Percentiles rank a stretch among this genome's conserved stretches.
Evolutionary conservation across 2,888 invertebrate species (phyloP).

Genomic region (Epicampocera succincta): DNA sequence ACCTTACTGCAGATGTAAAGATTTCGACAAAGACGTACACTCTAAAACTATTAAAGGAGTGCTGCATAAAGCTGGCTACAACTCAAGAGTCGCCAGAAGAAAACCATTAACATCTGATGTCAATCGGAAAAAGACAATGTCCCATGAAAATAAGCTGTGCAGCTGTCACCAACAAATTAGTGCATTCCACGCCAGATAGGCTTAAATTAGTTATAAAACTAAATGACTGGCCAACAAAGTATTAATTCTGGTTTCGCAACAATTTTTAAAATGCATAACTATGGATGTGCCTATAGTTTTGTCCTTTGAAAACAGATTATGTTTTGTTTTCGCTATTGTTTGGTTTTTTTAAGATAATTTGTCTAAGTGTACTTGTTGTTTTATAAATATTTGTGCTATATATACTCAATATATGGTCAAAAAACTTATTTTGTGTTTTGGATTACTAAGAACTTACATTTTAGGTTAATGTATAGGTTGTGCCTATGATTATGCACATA

Average conservation of each 20-base stretch:
- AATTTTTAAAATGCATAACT: not conserved
- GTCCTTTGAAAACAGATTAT: not conserved
- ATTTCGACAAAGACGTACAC: constrained; percentile 31
- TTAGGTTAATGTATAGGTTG: too few species aligned
- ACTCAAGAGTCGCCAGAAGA: constrained; percentile 13
- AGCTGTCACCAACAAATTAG: not conserved
- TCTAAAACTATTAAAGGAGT: constrained; percentile 11
- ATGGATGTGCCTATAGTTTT: not conserved
- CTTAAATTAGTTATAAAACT: too few species aligned
- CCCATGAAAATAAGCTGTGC: constrained; percentile 6
- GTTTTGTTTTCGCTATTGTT: too few species aligned
- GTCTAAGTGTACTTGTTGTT: too few species aligned
- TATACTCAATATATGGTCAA: too few species aligned
- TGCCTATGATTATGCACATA: too few species aligned
- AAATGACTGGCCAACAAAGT: constrained; percentile 1
- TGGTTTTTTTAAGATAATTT: too few species aligned
- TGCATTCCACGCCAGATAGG: not conserved
- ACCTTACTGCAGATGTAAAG: too few species aligned
- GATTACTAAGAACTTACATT: too few species aligned
- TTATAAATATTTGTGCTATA: too few species aligned
- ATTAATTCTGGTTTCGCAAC: not conserved
- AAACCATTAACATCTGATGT: constrained; percentile 25
- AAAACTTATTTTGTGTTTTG: too few species aligned
- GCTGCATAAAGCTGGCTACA: constrained; percentile 28
- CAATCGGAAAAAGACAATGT: constrained; percentile 18